These are phyloP conservation scores for Drosophila flavopinicola DNA, from an alignment of 2,888 invertebrate species.

Conservation along the genomic window DNA sequence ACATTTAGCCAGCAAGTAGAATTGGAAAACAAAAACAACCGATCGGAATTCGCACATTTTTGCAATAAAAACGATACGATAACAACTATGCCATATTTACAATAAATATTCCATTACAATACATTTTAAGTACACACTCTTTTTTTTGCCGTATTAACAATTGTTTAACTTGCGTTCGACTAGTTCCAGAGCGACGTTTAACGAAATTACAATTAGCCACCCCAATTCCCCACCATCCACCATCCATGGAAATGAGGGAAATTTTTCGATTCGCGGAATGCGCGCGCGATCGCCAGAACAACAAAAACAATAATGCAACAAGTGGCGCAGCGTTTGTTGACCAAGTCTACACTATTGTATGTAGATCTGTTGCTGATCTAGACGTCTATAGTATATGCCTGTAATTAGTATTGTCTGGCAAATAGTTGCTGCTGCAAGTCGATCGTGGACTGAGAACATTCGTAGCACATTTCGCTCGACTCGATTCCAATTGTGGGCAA, in stretches of 20 bases:
- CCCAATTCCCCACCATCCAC: neutral
- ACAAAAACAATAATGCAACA: slow-evolving; percentile 46
- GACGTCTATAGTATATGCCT: slow-evolving; percentile 39
- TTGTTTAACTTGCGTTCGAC: slow-evolving; percentile 25
- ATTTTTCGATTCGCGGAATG: slow-evolving; percentile 35
- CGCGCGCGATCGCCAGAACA: slow-evolving; percentile 34
- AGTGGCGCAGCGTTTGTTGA: slow-evolving; percentile 42
- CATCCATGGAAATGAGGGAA: neutral
- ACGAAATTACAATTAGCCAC: slow-evolving; percentile 30
- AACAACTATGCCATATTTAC: slow-evolving; percentile 17
- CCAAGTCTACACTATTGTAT: slow-evolving; percentile 46
- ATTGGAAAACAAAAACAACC: slow-evolving; percentile 20
- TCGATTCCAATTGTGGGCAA: slow-evolving; percentile 31
- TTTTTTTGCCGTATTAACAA: slow-evolving; percentile 21
- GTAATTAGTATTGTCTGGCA: slow-evolving; percentile 50
- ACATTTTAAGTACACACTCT: neutral
- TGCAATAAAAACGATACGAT: slow-evolving; percentile 10
- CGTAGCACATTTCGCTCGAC: slow-evolving; percentile 4
- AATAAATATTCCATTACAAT: slow-evolving; percentile 18
- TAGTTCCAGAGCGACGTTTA: slow-evolving; percentile 29
- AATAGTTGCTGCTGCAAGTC: slow-evolving; percentile 27
- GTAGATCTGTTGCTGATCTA: slow-evolving; percentile 43
- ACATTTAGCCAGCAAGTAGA: slow-evolving; percentile 8
- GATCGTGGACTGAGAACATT: slow-evolving; percentile 23
- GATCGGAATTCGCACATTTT: slow-evolving; percentile 25